Conservation (phyloP, 1,140 invertebrate genomes). For the Hyphantria cunea region DNA sequence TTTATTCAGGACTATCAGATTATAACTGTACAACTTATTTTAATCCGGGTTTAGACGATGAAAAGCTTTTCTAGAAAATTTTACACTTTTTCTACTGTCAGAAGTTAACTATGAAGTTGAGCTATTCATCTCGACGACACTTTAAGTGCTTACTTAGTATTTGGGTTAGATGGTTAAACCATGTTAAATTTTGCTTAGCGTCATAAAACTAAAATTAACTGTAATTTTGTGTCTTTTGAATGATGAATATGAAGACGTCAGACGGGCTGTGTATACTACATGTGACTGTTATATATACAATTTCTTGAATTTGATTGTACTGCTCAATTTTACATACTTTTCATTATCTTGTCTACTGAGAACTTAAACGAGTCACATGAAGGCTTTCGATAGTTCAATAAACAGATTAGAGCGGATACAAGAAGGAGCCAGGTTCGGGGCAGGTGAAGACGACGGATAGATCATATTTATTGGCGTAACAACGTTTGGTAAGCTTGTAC, state of each 20-base stretch:
- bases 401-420: too few relatives aligned
- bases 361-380: too few relatives aligned
- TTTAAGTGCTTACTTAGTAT: conserved; percentile 67
- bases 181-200: conserved; percentile 52
- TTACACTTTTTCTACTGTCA: conserved; percentile 38
- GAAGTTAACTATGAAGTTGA: conserved; percentile 51
- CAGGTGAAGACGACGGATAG: not conserved
- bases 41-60: conserved; percentile 1
- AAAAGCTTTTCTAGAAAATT: conserved; percentile 32
- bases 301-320: too few relatives aligned
- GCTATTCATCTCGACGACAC: conserved; percentile 61
- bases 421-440: too few relatives aligned
- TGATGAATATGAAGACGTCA: not conserved
- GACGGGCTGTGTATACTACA: too few relatives aligned
- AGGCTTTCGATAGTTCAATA: not conserved
- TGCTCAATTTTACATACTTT: too few relatives aligned
- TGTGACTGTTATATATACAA: not conserved
- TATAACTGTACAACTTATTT: not conserved
- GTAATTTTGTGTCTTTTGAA: not conserved
- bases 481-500: conserved; percentile 13
- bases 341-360: too few relatives aligned
- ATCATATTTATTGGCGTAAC: not conserved
- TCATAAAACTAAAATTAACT: conserved; percentile 5
- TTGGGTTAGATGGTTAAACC: conserved; percentile 49
- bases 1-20: not conserved